Conservation (phyloP, 2,888 invertebrate genomes). For the Hoplodrina ambigua region DNA sequence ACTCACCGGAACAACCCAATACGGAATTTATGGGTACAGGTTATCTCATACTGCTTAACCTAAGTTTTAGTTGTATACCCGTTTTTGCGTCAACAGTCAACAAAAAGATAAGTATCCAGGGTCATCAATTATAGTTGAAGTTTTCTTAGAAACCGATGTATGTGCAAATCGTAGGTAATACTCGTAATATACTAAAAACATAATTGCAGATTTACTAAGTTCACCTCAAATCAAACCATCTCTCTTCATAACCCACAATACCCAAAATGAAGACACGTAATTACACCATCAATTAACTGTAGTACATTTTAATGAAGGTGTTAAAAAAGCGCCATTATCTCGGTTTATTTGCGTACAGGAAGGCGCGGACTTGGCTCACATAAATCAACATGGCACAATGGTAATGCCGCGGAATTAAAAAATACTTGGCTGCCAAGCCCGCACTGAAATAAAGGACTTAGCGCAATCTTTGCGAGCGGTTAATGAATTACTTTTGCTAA, state of each 20-base stretch:
- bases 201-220: not conserved
- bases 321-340: constrained; percentile 87
- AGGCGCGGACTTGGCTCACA: constrained; percentile 66
- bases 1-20: constrained; percentile 68
- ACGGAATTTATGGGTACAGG: constrained; percentile 69
- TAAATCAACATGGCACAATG: constrained; percentile 88
- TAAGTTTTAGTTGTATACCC: not conserved
- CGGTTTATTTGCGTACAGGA: constrained; percentile 78
- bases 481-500: constrained; percentile 89
- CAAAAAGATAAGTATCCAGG: too few species aligned
- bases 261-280: constrained; percentile 48
- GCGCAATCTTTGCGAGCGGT: constrained; percentile 85
- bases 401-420: constrained; percentile 89
- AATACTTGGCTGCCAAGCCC: constrained; percentile 81
- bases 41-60: constrained; percentile 59
- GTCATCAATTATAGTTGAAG: too few species aligned
- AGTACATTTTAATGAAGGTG: constrained; percentile 85
- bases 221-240: not conserved
- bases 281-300: constrained; percentile 78
- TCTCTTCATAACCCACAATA: constrained; percentile 21
- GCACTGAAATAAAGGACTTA: constrained; percentile 87
- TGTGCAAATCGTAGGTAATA: too few species aligned
- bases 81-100: not conserved
- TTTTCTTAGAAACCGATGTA: too few species aligned
- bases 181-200: too few species aligned